Evolutionary conservation across 2,797 vertebrate genomes (phyloP), one percentile per base, ranked within the genome.

Genomic region (Macrochelys suwanniensis): DNA sequence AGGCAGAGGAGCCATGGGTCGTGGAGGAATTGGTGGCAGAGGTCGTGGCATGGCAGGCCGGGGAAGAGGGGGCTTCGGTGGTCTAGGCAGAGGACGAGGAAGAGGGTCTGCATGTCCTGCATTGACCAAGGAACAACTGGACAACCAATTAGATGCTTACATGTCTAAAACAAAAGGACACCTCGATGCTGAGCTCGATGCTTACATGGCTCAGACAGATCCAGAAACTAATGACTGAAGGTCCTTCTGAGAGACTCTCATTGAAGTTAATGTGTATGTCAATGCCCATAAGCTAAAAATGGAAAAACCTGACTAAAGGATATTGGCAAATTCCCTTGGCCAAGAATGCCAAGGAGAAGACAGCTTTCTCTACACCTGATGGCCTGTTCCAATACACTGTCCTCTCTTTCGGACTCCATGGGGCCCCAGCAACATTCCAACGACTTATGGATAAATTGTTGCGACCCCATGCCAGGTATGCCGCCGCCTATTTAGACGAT

Each of bases 131-230:
- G 99, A 99, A 92, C 99, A 99, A 97, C 98, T 99, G 93, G 99
- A 99, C 98, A 99, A 99, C 98, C 99, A 99, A 87, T 97, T 99
- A 80, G 99, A 99, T 2, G 99, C 99, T 3, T 99, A 99, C 98
- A 99, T 99, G 99, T 99, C 99, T 4, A 99, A 99, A 97, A 99
- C 99, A 5, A 99, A 99, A 97, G 99, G 99, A 85, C 99, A 99
- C 96, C 98, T 99, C 90, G 99, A 99, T 4, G 99, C 99, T 0
- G 99, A 99, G 97, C 98, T 99, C 97, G 99, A 99, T 11, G 99
- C 99, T 1, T 99, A 99, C 98, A 99, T 99, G 99, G 99, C 99
- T 17, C 99, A 99, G 95, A 99, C 99, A 7, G 99, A 99, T 93
- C 99, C 99, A 0, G 99, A 99, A 86, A 97, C 98, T 3, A 98